phyloP scores from a whole-genome alignment of 2,888 invertebrate genomes.

The Melinaea marsaeus region DNA sequence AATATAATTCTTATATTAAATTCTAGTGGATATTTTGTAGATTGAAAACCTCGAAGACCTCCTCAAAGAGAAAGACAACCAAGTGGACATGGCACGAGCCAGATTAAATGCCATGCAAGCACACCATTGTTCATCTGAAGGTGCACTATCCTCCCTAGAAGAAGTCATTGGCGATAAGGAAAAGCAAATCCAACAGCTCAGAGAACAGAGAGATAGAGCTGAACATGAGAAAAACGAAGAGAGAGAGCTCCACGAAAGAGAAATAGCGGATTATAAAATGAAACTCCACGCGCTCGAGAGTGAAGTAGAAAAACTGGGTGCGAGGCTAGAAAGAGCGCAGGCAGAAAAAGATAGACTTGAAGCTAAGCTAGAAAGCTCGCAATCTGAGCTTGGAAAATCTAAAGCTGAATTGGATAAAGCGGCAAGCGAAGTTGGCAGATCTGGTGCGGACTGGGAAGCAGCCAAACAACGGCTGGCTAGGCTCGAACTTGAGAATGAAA shows the following conservation, averaged over 20 bases:
- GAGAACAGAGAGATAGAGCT: slow-evolving; percentile 96
- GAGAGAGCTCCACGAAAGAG: slow-evolving; percentile 93
- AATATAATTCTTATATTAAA: slow-evolving; percentile 7
- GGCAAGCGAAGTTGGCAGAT: slow-evolving; percentile 91
- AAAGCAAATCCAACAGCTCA: slow-evolving; percentile 95
- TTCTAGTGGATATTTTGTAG: slow-evolving; percentile 70
- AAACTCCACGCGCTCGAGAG: slow-evolving; percentile 94
- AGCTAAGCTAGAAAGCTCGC: slow-evolving; percentile 93
- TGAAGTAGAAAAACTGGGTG: slow-evolving; percentile 92
- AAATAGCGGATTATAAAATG: slow-evolving; percentile 96
- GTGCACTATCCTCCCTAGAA: slow-evolving; percentile 93
- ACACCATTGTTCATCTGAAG: slow-evolving; percentile 95
- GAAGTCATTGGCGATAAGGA: slow-evolving; percentile 98
- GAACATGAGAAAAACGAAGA: slow-evolving; percentile 98
- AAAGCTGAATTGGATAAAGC: slow-evolving; percentile 96
- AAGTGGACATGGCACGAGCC: slow-evolving; percentile 96
- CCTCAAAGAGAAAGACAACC: slow-evolving; percentile 98
- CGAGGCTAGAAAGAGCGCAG: slow-evolving; percentile 91
- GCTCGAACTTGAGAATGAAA: slow-evolving; percentile 93
- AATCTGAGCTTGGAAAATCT: slow-evolving; percentile 95
- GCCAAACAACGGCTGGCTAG: slow-evolving; percentile 89
- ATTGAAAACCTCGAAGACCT: slow-evolving; percentile 98
- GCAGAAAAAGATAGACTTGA: slow-evolving; percentile 94
- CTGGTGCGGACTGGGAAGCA: slow-evolving; percentile 93
- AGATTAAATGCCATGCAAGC: slow-evolving; percentile 95